Evolutionary conservation across 2,888 invertebrate species (phyloP).

Genomic region (Epistrophe eligans): DNA sequence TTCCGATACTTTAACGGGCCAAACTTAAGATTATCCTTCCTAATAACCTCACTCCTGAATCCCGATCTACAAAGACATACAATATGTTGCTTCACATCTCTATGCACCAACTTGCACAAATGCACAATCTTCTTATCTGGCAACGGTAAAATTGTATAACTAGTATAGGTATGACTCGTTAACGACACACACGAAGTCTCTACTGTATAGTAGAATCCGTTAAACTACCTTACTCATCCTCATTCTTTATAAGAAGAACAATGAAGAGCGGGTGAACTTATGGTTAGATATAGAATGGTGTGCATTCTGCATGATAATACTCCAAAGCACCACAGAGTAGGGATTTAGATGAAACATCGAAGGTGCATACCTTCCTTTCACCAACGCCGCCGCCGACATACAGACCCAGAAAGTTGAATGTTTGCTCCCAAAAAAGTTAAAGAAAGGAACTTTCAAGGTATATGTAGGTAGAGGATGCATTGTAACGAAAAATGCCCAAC

Average conservation of each 20-base stretch:
- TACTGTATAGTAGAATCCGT: background rate
- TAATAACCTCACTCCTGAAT: no score
- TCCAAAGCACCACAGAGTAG: slow-evolving; percentile 1
- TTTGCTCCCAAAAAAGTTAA: background rate
- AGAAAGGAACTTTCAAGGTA: slow-evolving; percentile 3
- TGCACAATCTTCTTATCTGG: slow-evolving; percentile 34
- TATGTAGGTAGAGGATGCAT: slow-evolving; percentile 11
- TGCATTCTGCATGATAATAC: slow-evolving; percentile 11
- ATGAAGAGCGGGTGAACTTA: slow-evolving; percentile 15
- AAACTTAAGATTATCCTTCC: background rate
- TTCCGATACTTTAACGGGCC: background rate
- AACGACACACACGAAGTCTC: slow-evolving; percentile 12
- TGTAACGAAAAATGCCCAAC: slow-evolving; percentile 34
- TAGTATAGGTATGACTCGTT: slow-evolving; percentile 22
- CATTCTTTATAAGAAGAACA: background rate
- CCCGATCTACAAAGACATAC: slow-evolving; percentile 10
- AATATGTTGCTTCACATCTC: slow-evolving; percentile 48
- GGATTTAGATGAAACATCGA: slow-evolving; percentile 59
- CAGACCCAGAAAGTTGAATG: background rate
- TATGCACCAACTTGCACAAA: slow-evolving; percentile 31
- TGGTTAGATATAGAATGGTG: background rate
- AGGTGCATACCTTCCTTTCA: slow-evolving; percentile 2
- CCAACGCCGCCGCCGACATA: background rate
- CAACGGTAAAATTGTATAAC: slow-evolving; percentile 18
- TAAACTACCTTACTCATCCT: background rate